Evolutionary conservation across 2,797 vertebrate genomes (phyloP).

Genomic region (Protosalanx chinensis): DNA sequence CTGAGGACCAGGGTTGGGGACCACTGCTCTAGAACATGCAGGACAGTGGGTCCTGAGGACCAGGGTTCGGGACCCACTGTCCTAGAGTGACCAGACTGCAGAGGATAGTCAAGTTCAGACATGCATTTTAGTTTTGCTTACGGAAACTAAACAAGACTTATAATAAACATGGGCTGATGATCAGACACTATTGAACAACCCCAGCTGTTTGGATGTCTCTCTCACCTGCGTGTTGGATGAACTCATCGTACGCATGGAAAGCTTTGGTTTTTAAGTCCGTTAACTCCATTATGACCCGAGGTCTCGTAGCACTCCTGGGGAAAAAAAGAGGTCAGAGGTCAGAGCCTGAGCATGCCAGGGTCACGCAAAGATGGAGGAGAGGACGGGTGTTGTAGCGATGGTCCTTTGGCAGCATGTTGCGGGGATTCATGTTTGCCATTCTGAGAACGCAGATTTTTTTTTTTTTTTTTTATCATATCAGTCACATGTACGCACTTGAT

Average conservation of each 20-base stretch:
- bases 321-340: constrained; percentile 14
- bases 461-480: too few relatives aligned
- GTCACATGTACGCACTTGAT: too few relatives aligned
- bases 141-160: too few relatives aligned
- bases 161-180: too few relatives aligned
- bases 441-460: too few relatives aligned
- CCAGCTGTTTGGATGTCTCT: too few relatives aligned
- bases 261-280: constrained; percentile 80
- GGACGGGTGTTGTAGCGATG: not conserved
- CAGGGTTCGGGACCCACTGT: too few relatives aligned
- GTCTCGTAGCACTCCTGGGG: constrained; percentile 26
- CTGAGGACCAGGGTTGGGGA: too few relatives aligned
- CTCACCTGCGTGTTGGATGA: constrained; percentile 89
- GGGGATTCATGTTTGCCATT: not conserved
- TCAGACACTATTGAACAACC: too few relatives aligned
- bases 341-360: not conserved
- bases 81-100: not conserved
- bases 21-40: too few relatives aligned
- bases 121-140: not conserved
- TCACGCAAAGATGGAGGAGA: not conserved
- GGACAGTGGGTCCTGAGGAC: too few relatives aligned
- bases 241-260: constrained; percentile 81
- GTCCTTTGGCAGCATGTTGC: not conserved
- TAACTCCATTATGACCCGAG: constrained; percentile 80
- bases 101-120: not conserved